phyloP scores from a whole-genome alignment of 2,113 vertebrate species.

The Elephas maximus region DNA sequence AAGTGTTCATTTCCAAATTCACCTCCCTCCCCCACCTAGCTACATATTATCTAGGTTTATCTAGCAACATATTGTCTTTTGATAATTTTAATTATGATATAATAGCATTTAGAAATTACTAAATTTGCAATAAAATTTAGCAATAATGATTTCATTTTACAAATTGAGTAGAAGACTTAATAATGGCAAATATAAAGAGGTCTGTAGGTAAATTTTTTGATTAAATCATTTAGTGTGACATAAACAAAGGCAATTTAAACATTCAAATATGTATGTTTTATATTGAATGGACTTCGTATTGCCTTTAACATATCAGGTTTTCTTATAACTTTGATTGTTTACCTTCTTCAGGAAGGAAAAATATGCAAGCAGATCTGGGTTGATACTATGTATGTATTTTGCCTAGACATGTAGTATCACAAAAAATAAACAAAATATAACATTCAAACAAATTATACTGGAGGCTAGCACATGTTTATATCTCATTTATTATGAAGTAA shows the following conservation, averaged over 20 bases:
- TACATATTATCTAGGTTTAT: background rate
- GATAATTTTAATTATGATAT: background rate
- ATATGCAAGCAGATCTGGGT: background rate
- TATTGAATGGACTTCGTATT: background rate
- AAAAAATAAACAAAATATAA: background rate
- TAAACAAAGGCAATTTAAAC: background rate
- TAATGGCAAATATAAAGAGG: background rate
- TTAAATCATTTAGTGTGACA: background rate
- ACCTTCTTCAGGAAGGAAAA: background rate
- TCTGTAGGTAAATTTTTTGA: background rate
- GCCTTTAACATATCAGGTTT: background rate
- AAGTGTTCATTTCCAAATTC: background rate
- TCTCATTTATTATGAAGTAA: background rate
- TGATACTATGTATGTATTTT: background rate
- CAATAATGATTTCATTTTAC: background rate
- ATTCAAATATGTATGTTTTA: background rate
- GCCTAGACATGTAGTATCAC: background rate
- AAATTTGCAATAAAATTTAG: background rate
- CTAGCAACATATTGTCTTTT: no score
- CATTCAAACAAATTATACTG: background rate
- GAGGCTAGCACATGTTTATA: no score
- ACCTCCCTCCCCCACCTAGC: background rate
- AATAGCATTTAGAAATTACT: background rate
- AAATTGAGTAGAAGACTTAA: background rate
- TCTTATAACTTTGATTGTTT: background rate